These are phyloP conservation scores for Ricordea florida DNA, from an alignment of 92 coral and sea anemone genomes.

Conservation along the genomic window DNA sequence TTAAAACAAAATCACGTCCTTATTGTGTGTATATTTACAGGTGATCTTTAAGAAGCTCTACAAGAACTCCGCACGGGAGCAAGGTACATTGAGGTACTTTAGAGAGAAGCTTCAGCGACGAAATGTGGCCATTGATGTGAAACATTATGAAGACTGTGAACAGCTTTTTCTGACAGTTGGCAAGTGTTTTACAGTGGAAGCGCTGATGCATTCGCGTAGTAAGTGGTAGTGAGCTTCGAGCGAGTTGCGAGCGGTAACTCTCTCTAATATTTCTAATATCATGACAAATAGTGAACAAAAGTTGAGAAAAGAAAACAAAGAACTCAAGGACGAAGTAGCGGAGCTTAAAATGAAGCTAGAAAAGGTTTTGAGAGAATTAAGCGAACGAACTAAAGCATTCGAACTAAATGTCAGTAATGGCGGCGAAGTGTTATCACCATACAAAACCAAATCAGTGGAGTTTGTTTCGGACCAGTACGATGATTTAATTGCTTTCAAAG, in stretches of 20 bases:
- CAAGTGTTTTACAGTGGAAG: conserved; percentile 42
- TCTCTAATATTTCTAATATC: conserved; percentile 23
- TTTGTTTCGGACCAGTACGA: too few species aligned
- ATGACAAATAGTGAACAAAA: too few species aligned
- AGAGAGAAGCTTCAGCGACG: conserved; percentile 15
- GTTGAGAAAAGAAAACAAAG: too few species aligned
- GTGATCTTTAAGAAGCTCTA: conserved; percentile 44
- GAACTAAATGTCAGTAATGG: too few species aligned
- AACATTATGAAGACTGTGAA: conserved; percentile 65
- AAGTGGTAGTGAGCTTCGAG: background rate
- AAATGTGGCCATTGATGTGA: conserved; percentile 52
- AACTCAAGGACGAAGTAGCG: too few species aligned
- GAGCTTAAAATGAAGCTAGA: too few species aligned
- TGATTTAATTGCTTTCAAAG: too few species aligned
- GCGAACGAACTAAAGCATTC: too few species aligned
- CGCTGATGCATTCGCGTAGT: conserved; percentile 35
- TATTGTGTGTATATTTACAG: conserved; percentile 1
- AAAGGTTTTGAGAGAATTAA: too few species aligned
- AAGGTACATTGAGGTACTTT: conserved; percentile 15
- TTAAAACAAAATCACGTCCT: background rate
- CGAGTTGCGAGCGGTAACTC: conserved; percentile 15
- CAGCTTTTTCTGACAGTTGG: conserved; percentile 52
- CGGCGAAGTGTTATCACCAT: too few species aligned
- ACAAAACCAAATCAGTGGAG: too few species aligned
- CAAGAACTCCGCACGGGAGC: conserved; percentile 32